phyloP scores from a whole-genome alignment of 2,113 vertebrate genomes.

The Hucho hucho region DNA sequence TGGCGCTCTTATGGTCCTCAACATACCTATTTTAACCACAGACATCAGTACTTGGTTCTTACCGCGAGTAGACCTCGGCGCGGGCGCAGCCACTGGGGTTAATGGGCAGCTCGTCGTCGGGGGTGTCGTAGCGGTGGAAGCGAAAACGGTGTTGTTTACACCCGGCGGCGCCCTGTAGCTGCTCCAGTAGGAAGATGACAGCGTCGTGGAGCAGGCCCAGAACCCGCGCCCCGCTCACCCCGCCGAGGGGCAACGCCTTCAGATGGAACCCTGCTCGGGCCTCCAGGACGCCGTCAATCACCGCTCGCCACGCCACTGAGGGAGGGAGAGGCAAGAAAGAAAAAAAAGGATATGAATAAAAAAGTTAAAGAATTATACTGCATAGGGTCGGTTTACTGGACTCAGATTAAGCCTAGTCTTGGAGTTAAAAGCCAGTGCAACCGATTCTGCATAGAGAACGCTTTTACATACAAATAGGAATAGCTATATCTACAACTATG shows the following conservation, averaged over 20 bases:
- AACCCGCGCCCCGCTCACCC: slow-evolving; percentile 79
- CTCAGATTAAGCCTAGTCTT: neutral
- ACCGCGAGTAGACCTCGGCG: slow-evolving; percentile 83
- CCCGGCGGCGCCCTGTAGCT: slow-evolving; percentile 80
- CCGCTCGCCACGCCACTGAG: slow-evolving; percentile 84
- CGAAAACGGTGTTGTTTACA: slow-evolving; percentile 86
- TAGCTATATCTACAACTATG: no score
- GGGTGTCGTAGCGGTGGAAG: slow-evolving; percentile 83
- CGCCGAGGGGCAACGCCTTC: slow-evolving; percentile 80
- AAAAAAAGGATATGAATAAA: no score
- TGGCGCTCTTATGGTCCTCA: no score
- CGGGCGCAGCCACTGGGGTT: slow-evolving; percentile 86
- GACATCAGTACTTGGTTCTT: slow-evolving; percentile 10
- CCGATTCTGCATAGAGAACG: neutral
- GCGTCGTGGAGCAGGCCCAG: slow-evolving; percentile 87
- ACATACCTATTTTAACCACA: no score
- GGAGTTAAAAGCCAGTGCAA: neutral
- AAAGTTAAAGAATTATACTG: no score
- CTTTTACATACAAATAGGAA: no score
- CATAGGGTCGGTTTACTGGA: no score
- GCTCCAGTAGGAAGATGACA: slow-evolving; percentile 88
- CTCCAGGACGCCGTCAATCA: slow-evolving; percentile 85
- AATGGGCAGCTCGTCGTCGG: slow-evolving; percentile 82
- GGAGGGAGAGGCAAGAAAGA: neutral
- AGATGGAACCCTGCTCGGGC: slow-evolving; percentile 81